These are phyloP conservation scores for Clarias platycephalus DNA, from an alignment of 2,797 vertebrate genomes.

Conservation along the genomic window DNA sequence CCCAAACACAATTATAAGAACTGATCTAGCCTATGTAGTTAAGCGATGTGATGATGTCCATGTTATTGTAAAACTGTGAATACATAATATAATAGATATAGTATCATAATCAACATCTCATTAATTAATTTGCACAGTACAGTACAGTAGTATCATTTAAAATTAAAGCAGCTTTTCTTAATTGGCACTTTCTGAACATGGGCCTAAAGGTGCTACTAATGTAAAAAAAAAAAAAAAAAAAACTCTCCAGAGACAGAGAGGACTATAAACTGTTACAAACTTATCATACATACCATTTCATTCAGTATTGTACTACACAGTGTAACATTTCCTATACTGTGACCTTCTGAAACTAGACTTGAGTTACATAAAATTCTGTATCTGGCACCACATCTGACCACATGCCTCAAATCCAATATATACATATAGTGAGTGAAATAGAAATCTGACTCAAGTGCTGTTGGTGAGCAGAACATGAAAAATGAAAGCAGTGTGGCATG, in stretches of 20 bases:
- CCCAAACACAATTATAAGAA: neutral
- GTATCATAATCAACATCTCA: neutral
- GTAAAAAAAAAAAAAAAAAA: neutral
- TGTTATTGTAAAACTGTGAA: neutral
- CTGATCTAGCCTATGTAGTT: neutral
- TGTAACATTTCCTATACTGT: neutral
- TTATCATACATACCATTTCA: no score
- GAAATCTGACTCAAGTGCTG: conserved; percentile 1
- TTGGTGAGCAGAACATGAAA: conserved; percentile 8
- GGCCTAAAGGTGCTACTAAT: neutral
- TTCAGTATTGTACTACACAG: neutral
- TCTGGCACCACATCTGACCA: neutral
- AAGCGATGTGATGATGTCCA: neutral
- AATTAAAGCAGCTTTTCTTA: neutral
- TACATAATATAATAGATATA: no score
- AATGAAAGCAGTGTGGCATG: conserved; percentile 4
- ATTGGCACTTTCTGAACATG: neutral
- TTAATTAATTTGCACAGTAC: neutral
- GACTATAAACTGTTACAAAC: neutral
- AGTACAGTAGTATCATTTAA: neutral
- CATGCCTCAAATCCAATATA: neutral
- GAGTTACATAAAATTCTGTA: neutral
- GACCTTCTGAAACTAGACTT: neutral
- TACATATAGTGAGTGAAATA: neutral
- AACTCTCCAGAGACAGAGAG: neutral